Percentiles rank a stretch among this genome's conserved stretches.
phyloP scores from a whole-genome alignment of 2,888 invertebrate species.

The Hipparchia sbordonii region DNA sequence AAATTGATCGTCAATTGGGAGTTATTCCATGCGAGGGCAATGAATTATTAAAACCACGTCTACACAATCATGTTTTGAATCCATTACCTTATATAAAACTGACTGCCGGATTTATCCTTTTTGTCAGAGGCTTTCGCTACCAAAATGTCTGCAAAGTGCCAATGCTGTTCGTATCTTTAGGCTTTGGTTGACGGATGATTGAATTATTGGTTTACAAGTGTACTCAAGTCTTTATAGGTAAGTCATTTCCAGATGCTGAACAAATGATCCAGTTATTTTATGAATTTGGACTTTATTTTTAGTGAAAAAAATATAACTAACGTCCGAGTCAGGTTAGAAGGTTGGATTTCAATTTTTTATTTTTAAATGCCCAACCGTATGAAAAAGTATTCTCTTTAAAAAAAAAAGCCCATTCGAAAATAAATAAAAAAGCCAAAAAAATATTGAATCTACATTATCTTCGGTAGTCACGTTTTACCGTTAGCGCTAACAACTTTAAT shows the following conservation, averaged over 20 bases:
- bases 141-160: constrained; percentile 4
- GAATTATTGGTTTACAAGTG: constrained; percentile 4
- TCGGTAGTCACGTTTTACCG: constrained; percentile 38
- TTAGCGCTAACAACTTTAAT: constrained; percentile 37
- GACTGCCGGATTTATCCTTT: constrained; percentile 63
- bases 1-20: constrained; percentile 13
- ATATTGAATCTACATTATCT: constrained; percentile 31
- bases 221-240: background rate
- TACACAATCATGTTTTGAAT: constrained; percentile 77
- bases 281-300: too few species aligned
- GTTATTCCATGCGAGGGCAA: constrained; percentile 43
- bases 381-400: background rate
- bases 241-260: too few species aligned
- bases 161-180: constrained; percentile 8
- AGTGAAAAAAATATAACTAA: background rate
- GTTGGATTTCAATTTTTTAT: background rate
- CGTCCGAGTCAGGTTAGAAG: background rate
- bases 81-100: constrained; percentile 81
- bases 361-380: background rate
- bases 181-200: constrained; percentile 3
- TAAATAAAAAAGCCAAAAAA: constrained; percentile 19
- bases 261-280: too few species aligned
- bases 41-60: constrained; percentile 81
- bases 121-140: constrained; percentile 58
- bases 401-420: background rate